Percentiles rank a stretch among this genome's conserved stretches.
Conservation (phyloP, 2,113 vertebrate species). For the Craseonycteris thonglongyai region DNA sequence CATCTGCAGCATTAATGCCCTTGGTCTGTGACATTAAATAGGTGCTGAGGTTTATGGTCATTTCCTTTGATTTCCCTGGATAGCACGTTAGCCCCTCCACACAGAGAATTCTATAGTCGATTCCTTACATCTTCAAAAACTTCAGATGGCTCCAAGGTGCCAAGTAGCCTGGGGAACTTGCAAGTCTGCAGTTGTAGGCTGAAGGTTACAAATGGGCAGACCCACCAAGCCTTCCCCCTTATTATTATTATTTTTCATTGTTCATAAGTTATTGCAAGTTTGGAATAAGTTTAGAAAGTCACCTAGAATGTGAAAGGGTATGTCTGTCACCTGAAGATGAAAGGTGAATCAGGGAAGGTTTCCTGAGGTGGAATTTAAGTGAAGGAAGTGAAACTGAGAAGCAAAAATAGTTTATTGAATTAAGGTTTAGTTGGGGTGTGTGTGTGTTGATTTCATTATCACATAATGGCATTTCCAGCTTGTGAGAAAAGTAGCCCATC, state of each 20-base stretch:
- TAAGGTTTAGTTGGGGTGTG: not conserved
- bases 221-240: not conserved
- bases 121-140: not conserved
- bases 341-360: not conserved
- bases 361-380: not conserved
- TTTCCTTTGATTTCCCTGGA: not conserved
- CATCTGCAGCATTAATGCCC: not conserved
- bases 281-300: not conserved
- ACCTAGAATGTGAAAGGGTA: not conserved
- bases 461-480: constrained; percentile 5
- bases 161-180: not conserved
- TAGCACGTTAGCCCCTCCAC: not conserved
- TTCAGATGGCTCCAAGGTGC: not conserved
- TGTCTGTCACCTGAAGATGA: not conserved
- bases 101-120: not conserved
- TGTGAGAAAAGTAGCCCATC: constrained; percentile 20
- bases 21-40: not conserved
- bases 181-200: not conserved
- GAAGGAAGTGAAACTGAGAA: not conserved
- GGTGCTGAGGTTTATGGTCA: not conserved
- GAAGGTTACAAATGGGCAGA: not conserved
- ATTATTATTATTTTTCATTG: not conserved
- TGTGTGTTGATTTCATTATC: constrained; percentile 7
- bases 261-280: not conserved
- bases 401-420: not conserved